Conservation (phyloP, 2,113 vertebrate species). For the Scortum barcoo region DNA sequence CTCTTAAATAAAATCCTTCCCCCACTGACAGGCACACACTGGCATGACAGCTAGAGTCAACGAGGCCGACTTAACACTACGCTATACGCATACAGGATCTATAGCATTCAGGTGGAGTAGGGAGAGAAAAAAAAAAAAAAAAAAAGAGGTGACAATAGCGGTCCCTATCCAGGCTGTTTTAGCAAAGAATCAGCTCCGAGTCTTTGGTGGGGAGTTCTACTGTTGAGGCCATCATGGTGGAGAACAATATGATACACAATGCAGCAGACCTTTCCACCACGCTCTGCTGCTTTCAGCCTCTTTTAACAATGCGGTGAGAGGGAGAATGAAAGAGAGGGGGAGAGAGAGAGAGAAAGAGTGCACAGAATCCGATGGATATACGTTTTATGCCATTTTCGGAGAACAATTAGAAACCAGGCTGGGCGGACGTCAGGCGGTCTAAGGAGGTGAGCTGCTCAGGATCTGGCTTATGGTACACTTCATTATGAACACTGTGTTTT, state of each 20-base stretch:
- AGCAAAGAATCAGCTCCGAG: conserved; percentile 66
- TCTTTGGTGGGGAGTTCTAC: conserved; percentile 69
- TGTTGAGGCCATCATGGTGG: conserved; percentile 45
- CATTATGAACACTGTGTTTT: neutral
- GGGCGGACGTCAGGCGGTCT: neutral
- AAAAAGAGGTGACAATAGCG: conserved; percentile 39
- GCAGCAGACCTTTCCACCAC: conserved; percentile 82
- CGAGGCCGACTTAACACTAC: neutral
- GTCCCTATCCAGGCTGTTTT: conserved; percentile 63
- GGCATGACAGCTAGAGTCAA: neutral
- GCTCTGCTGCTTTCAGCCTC: conserved; percentile 78
- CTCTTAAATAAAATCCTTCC: conserved; percentile 16
- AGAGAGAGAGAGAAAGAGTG: conserved; percentile 5
- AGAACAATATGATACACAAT: conserved; percentile 65
- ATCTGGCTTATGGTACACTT: neutral
- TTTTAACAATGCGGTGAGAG: conserved; percentile 49
- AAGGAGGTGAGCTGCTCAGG: neutral
- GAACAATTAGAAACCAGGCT: neutral
- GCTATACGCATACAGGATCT: conserved; percentile 8
- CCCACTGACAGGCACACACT: neutral
- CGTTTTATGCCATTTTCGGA: neutral
- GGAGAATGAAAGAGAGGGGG: no score
- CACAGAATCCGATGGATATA: conserved; percentile 32
- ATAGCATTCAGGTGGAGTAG: conserved; percentile 10
- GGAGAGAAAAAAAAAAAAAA: conserved; percentile 31